These are phyloP conservation scores for Sebastolobus alascanus DNA, from an alignment of 2,797 vertebrate species.

Conservation along the genomic window DNA sequence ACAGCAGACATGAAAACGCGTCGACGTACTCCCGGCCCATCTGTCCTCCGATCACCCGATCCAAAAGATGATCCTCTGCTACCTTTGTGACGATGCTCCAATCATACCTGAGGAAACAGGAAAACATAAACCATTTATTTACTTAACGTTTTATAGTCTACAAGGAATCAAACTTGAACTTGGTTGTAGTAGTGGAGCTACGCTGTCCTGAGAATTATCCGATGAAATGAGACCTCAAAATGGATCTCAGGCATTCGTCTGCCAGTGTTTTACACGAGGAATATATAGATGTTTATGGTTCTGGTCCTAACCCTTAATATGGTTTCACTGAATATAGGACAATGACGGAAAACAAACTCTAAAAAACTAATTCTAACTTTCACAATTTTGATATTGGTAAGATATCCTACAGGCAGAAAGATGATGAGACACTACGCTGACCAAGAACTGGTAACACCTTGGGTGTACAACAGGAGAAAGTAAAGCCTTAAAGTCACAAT, in stretches of 20 bases:
- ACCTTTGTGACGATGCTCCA: constrained; percentile 85
- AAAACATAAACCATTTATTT: no score
- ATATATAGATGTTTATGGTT: no score
- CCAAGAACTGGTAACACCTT: neutral
- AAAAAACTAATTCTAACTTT: neutral
- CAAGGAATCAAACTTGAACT: neutral
- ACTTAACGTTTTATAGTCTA: no score
- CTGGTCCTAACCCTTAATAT: no score
- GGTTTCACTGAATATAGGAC: no score
- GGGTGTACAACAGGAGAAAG: neutral
- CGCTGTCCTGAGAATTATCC: no score
- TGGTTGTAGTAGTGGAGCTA: no score
- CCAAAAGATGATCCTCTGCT: constrained; percentile 82
- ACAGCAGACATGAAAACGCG: constrained; percentile 88
- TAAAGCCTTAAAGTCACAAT: neutral
- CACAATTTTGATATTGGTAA: neutral
- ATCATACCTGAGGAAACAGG: constrained; percentile 77
- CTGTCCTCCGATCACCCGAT: constrained; percentile 91
- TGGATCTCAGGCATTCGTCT: no score
- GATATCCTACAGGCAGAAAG: neutral
- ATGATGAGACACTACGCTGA: neutral
- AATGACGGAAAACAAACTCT: neutral
- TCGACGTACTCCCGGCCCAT: constrained; percentile 93
- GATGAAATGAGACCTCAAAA: no score
- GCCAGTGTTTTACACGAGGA: no score